These are phyloP conservation scores for Mionectes macconnelli DNA, from an alignment of 2,113 vertebrate genomes.

Conservation along the genomic window DNA sequence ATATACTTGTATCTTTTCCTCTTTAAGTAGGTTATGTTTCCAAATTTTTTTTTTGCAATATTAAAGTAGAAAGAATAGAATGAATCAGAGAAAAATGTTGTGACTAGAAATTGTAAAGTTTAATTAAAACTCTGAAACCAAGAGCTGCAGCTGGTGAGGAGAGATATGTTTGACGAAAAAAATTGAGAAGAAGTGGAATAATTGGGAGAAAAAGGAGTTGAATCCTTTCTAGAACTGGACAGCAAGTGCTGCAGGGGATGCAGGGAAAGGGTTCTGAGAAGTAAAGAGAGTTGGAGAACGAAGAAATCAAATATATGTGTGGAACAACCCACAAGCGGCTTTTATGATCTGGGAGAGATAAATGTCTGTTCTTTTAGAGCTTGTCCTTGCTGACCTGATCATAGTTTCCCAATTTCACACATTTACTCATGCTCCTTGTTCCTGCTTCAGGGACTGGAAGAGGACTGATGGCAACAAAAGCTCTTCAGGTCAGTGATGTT, in stretches of 20 bases:
- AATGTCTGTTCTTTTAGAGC: background rate
- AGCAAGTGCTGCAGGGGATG: background rate
- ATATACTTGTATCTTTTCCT: background rate
- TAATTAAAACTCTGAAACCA: background rate
- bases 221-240: background rate
- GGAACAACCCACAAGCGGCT: background rate
- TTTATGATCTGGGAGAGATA: background rate
- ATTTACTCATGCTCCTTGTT: background rate
- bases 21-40: background rate
- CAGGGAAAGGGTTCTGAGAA: background rate
- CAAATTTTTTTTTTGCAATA: background rate
- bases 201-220: background rate
- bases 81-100: background rate
- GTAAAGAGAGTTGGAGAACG: background rate
- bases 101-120: background rate
- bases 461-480: slow-evolving; percentile 82
- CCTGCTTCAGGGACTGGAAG: slow-evolving; percentile 82
- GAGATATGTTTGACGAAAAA: background rate
- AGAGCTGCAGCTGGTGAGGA: background rate
- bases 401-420: background rate
- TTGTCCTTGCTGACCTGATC: background rate
- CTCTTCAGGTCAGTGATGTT: slow-evolving; percentile 75
- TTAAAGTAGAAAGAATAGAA: background rate
- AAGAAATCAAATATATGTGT: background rate
- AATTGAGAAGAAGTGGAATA: background rate